A percentile compares a stretch with the other conserved stretches of the same genome.
These are phyloP conservation scores for Actenoides lindsayi DNA, from an alignment of 2,113 vertebrate genomes.

Conservation along the genomic window DNA sequence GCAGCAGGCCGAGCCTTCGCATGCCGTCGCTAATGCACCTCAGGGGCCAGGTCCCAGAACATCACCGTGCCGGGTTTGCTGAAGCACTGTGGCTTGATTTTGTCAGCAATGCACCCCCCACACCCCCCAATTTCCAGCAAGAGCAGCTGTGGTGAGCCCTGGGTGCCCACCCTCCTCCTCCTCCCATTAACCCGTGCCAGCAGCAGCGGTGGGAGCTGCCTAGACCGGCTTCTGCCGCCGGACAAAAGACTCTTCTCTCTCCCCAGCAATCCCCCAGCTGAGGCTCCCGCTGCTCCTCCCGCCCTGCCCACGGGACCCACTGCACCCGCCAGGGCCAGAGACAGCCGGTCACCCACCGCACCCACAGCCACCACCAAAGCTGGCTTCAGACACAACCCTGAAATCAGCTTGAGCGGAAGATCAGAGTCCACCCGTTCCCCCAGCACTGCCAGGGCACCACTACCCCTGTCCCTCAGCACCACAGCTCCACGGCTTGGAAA, in stretches of 20 bases:
- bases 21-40: background rate
- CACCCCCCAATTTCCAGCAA: background rate
- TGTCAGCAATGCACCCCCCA: background rate
- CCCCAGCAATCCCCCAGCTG: constrained; percentile 58
- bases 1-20: background rate
- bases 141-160: constrained; percentile 20
- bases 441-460: no score
- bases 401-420: no score
- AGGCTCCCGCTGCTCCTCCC: constrained; percentile 64
- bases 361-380: background rate
- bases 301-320: background rate
- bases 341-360: background rate
- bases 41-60: background rate
- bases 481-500: no score
- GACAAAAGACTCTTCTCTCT: constrained; percentile 58
- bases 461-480: no score
- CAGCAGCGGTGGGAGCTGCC: background rate
- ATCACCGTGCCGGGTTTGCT: background rate
- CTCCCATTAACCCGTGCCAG: constrained; percentile 50
- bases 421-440: no score
- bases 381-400: background rate
- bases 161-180: background rate
- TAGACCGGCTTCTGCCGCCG: background rate
- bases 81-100: background rate
- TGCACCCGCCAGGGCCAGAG: background rate